These are phyloP conservation scores for Melanotaenia maccullochi DNA, from an alignment of 2,797 vertebrate species.

Conservation along the genomic window DNA sequence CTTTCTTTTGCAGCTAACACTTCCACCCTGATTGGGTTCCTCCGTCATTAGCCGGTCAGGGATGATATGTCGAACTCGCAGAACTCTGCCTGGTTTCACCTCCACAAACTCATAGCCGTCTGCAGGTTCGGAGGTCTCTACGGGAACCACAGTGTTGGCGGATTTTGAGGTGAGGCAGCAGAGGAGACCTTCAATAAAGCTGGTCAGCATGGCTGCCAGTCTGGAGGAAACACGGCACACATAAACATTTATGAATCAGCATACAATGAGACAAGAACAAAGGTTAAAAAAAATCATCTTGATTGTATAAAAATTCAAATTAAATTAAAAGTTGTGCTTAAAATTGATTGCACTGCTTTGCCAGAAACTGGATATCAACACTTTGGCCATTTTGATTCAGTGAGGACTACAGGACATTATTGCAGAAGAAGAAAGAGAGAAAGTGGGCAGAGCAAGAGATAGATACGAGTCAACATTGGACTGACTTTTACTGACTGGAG, in stretches of 20 bases:
- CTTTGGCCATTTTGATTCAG: no score
- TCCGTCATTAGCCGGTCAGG: conserved; percentile 75
- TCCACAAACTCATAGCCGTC: conserved; percentile 95
- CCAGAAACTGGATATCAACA: no score
- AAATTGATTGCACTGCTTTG: not conserved
- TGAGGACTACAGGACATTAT: no score
- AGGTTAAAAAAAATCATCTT: not conserved
- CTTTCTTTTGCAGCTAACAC: conserved; percentile 89
- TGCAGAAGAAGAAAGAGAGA: no score
- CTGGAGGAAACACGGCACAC: conserved; percentile 39
- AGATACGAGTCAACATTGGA: no score
- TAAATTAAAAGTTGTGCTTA: not conserved
- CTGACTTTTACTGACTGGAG: no score
- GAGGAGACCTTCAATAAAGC: conserved; percentile 88
- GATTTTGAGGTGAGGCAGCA: conserved; percentile 92
- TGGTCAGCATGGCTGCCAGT: conserved; percentile 88
- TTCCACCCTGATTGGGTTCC: conserved; percentile 70
- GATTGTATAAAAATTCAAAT: not conserved
- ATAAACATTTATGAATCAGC: conserved; percentile 16
- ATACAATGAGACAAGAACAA: not conserved
- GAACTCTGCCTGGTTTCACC: conserved; percentile 92
- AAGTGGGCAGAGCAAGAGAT: no score
- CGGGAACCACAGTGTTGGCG: conserved; percentile 87
- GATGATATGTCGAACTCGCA: conserved; percentile 87
- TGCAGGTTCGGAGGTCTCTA: conserved; percentile 86